phyloP scores from a whole-genome alignment of 2,888 invertebrate genomes.

The Stictocephala bisonia region DNA sequence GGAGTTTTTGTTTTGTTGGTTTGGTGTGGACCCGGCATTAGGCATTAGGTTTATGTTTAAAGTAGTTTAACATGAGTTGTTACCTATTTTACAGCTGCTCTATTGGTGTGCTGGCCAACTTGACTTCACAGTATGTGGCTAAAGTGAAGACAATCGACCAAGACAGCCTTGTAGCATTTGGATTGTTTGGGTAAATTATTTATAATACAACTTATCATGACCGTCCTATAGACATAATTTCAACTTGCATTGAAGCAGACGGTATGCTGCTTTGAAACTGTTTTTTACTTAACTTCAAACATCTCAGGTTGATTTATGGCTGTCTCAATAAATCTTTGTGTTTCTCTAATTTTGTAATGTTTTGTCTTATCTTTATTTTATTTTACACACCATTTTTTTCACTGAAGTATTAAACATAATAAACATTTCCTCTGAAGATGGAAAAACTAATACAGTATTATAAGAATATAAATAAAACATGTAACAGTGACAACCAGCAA shows the following conservation, averaged over 20 bases:
- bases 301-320: too few relatives aligned
- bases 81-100: slow-evolving; percentile 70
- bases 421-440: too few relatives aligned
- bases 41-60: background rate
- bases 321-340: too few relatives aligned
- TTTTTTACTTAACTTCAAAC: background rate
- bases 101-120: slow-evolving; percentile 78
- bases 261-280: too few relatives aligned
- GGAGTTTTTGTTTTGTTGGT: background rate
- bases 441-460: too few relatives aligned
- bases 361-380: too few relatives aligned
- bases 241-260: slow-evolving; percentile 31
- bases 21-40: background rate
- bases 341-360: too few relatives aligned
- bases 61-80: background rate
- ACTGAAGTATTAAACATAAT: too few relatives aligned
- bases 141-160: slow-evolving; percentile 73
- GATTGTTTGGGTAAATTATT: slow-evolving; percentile 75
- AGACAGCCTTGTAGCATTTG: slow-evolving; percentile 79
- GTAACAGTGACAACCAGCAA: too few relatives aligned
- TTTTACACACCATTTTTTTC: too few relatives aligned
- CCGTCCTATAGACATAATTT: slow-evolving; percentile 31
- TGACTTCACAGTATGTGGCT: slow-evolving; percentile 78
- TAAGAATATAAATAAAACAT: too few relatives aligned
- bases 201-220: slow-evolving; percentile 23